Evolutionary conservation across 92 coral and sea anemone genomes (phyloP).

Genomic region (Heliopora coerulea): DNA sequence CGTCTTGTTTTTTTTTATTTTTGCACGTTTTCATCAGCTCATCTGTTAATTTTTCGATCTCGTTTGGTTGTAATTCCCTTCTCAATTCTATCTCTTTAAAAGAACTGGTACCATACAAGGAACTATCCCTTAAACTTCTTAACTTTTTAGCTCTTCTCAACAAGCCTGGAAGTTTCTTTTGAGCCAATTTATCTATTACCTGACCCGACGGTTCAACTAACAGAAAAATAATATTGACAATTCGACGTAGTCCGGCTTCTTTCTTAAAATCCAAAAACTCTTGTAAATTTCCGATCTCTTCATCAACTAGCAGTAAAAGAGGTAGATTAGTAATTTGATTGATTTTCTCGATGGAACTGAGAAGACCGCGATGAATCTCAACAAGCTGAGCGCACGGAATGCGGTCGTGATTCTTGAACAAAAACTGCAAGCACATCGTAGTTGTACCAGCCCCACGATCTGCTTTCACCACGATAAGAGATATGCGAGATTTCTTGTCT

Average conservation of each 20-base stretch:
- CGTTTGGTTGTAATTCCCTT: conserved; percentile 55
- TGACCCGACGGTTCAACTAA: conserved; percentile 71
- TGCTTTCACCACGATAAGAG: conserved; percentile 60
- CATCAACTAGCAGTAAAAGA: conserved; percentile 63
- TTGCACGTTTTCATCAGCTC: conserved; percentile 56
- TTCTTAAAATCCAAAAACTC: conserved; percentile 69
- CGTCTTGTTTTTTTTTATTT: conserved; percentile 29
- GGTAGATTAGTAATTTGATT: conserved; percentile 56
- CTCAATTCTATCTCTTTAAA: conserved; percentile 55
- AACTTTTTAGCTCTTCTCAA: no score
- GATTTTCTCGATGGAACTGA: conserved; percentile 62
- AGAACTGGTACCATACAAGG: conserved; percentile 57
- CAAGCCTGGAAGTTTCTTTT: no score
- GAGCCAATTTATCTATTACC: no score
- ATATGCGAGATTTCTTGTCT: conserved; percentile 59
- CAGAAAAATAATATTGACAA: conserved; percentile 55
- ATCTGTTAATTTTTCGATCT: conserved; percentile 54
- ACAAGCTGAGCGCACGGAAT: conserved; percentile 64
- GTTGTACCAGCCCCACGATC: conserved; percentile 82
- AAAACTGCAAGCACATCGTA: conserved; percentile 69
- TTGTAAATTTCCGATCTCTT: conserved; percentile 59
- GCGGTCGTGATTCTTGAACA: conserved; percentile 53
- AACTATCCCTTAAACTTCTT: conserved; percentile 24
- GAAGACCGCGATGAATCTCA: conserved; percentile 60
- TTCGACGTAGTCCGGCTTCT: conserved; percentile 56